Conservation (phyloP, 2,797 vertebrate species). For the Cygnus olor region DNA sequence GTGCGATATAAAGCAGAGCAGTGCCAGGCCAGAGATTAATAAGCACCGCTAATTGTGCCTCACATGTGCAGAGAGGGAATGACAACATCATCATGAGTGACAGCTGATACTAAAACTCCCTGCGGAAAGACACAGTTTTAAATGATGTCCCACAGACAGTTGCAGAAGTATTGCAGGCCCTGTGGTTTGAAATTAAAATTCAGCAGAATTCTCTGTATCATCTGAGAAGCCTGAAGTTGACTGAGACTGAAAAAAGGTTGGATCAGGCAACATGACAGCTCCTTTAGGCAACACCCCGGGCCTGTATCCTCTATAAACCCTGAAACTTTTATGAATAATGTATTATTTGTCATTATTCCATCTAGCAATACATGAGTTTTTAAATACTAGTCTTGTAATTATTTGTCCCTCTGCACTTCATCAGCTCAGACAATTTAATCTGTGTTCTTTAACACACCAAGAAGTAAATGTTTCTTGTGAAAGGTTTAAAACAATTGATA, state of each 20-base stretch:
- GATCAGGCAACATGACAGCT: background rate
- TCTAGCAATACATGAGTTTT: background rate
- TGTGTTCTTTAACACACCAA: background rate
- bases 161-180: background rate
- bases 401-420: background rate
- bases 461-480: background rate
- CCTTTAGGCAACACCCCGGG: background rate
- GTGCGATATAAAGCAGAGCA: rapidly evolving
- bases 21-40: background rate
- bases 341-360: background rate
- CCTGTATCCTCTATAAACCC: background rate
- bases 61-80: background rate
- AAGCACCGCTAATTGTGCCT: background rate
- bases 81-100: background rate
- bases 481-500: background rate
- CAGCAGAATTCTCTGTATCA: background rate
- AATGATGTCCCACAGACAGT: background rate
- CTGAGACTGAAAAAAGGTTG: background rate
- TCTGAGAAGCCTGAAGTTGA: background rate
- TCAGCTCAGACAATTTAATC: background rate
- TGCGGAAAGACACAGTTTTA: background rate
- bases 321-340: background rate
- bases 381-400: background rate
- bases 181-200: constrained; percentile 14
- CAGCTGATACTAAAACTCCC: constrained; percentile 13